Base-by-base conservation (phyloP, 1,140 invertebrate species). In the Scaptomyza graminum region DNA sequence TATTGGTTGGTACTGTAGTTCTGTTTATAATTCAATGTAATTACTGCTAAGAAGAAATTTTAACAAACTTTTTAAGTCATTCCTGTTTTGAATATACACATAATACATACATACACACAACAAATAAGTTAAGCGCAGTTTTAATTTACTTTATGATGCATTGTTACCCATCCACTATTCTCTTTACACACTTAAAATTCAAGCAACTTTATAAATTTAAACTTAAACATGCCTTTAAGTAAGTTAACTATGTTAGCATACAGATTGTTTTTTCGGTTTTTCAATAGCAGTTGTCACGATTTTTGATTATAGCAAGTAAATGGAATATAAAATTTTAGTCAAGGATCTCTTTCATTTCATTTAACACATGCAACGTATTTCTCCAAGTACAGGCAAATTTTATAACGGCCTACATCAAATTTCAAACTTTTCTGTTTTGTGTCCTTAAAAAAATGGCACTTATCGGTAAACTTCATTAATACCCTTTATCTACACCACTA, bases 31-130 rank as follows among this genome's bases (percentile, higher is more conserved):
- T n/a, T 62, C 39, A 68, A 76, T 57, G 75, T 57, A 71, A 61
- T 82, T 73, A 82, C 79, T 82, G 75, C 82, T 87, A 87, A 88
- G 82, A 68, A 64, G 64, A 52, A 87, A 66, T 82, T 87, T 79
- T 70, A 87, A 82, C 82, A 87, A 85, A 82, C 83, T 85, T 78
- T 88, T 87, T 87, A 87, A 87, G 82, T 87, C 82, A 87, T 87
- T 87, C 82, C 82, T 87, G n/a, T 79, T 66, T 85, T 82, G 74
- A 73, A 54, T 73, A 67, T 41, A 71, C 37, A 72, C 22, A 72
- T n/a, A n/a, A n/a, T n/a, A n/a, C n/a, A 65, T 18, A 46, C 41
- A 47, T n/a, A 63, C 50, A 71, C 64, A 76, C 44, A 67, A n/a
- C n/a, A 75, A 73, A 79, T 88, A 70, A 87, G 81, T 79, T 67